Evolutionary conservation across 1,140 invertebrate species (phyloP).

Genomic region (Lanistes nyassanus): DNA sequence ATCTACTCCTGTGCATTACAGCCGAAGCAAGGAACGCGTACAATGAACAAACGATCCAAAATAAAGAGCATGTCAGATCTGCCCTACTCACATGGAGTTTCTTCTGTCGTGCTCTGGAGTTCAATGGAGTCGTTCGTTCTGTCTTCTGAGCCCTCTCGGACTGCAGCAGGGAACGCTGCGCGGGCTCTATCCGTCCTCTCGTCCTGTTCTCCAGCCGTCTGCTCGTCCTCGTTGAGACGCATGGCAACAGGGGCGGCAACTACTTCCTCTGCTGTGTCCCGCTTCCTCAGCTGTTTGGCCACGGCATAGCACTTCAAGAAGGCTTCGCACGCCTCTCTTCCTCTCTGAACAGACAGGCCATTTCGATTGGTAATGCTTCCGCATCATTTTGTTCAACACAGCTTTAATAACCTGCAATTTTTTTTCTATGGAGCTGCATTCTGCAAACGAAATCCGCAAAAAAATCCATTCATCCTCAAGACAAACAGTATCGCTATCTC

Average conservation of each 20-base stretch:
- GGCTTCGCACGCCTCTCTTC: slow-evolving; percentile 28
- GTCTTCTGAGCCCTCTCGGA: not conserved
- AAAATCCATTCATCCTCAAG: not conserved
- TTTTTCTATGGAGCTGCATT: not conserved
- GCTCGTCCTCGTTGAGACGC: too few relatives aligned
- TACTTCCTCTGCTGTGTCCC: not conserved
- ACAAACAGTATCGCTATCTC: not conserved
- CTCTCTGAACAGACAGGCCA: slow-evolving; percentile 13
- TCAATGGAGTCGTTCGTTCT: slow-evolving; percentile 3
- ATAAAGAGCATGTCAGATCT: too few relatives aligned
- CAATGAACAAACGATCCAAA: too few relatives aligned
- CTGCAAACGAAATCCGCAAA: too few relatives aligned
- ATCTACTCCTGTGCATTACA: too few relatives aligned
- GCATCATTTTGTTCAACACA: not conserved
- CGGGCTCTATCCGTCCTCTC: not conserved
- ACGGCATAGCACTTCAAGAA: slow-evolving; percentile 39
- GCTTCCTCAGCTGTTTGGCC: slow-evolving; percentile 12
- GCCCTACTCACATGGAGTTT: slow-evolving; percentile 10
- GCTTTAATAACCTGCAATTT: not conserved
- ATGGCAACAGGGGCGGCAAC: not conserved
- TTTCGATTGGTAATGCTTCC: not conserved
- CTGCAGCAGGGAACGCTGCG: not conserved
- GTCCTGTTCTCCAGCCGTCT: not conserved
- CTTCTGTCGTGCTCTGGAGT: not conserved
- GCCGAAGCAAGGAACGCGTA: too few relatives aligned